Evolutionary conservation across 1,140 invertebrate genomes (phyloP).

Genomic region (Meloidogyne exigua): DNA sequence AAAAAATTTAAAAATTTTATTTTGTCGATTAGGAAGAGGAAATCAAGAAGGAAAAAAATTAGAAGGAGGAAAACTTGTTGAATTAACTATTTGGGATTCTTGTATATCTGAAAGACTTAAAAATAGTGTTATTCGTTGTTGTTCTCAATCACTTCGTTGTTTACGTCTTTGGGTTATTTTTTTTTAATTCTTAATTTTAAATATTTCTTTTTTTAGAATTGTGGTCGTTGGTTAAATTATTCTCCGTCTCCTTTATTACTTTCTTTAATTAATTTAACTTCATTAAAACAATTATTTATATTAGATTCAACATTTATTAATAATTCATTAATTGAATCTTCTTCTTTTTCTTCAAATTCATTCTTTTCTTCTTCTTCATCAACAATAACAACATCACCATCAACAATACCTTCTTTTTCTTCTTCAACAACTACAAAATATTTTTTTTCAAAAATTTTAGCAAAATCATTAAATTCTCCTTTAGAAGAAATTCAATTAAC

Average conservation of each 20-base stretch:
- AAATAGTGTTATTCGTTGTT: constrained; percentile 7
- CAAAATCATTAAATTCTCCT: constrained; percentile 22
- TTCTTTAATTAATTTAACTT: constrained; percentile 30
- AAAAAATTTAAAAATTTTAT: constrained; percentile 25
- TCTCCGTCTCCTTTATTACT: neutral
- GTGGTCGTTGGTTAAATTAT: neutral
- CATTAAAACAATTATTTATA: constrained; percentile 30
- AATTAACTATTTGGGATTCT: constrained; percentile 41
- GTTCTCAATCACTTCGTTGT: constrained; percentile 11
- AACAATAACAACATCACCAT: neutral
- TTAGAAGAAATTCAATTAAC: constrained; percentile 42
- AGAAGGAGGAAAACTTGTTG: constrained; percentile 1
- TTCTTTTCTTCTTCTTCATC: constrained; percentile 1
- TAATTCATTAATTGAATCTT: neutral
- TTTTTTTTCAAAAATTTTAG: constrained; percentile 35
- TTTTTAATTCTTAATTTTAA: neutral
- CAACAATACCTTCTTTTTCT: constrained; percentile 2
- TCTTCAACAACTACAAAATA: constrained; percentile 20
- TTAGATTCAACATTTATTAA: constrained; percentile 25
- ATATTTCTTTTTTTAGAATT: neutral
- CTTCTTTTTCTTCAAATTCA: neutral
- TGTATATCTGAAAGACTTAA: constrained; percentile 31
- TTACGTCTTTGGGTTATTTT: constrained; percentile 33
- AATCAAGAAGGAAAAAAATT: neutral
- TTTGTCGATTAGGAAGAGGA: constrained; percentile 13